These are phyloP conservation scores for Grammomys surdaster DNA, from an alignment of 2,113 vertebrate genomes.

Conservation along the genomic window DNA sequence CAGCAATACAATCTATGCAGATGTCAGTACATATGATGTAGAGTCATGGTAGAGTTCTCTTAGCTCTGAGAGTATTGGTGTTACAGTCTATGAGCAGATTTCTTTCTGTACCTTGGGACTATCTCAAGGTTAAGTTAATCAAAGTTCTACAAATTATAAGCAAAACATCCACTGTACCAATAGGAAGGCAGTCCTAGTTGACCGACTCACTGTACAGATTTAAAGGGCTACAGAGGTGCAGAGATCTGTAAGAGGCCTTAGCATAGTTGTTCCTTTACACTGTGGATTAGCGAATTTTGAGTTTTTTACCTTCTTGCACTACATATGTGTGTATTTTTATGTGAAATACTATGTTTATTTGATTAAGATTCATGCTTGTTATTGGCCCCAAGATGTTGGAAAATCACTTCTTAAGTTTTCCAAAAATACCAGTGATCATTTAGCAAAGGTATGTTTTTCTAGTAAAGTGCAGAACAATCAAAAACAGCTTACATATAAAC, in stretches of 20 bases:
- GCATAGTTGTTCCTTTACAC: constrained; percentile 28
- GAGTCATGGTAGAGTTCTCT: constrained; percentile 16
- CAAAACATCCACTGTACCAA: constrained; percentile 38
- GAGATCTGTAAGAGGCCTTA: constrained; percentile 37
- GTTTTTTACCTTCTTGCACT: constrained; percentile 70
- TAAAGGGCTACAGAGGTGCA: constrained; percentile 30
- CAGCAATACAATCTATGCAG: not conserved
- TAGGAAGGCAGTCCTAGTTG: constrained; percentile 11
- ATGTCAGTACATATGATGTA: not conserved
- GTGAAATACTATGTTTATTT: constrained; percentile 73
- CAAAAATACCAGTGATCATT: constrained; percentile 68
- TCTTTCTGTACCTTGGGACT: constrained; percentile 37
- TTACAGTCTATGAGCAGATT: constrained; percentile 22
- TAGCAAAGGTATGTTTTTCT: constrained; percentile 69
- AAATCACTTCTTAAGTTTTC: constrained; percentile 64
- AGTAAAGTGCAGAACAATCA: constrained; percentile 57
- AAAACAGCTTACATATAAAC: constrained; percentile 50
- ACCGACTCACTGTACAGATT: constrained; percentile 36
- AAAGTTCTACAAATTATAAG: constrained; percentile 23
- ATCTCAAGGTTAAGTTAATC: constrained; percentile 55
- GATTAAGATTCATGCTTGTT: constrained; percentile 73
- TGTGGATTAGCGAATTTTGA: constrained; percentile 42
- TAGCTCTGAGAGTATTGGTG: constrained; percentile 35
- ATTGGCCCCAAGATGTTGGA: constrained; percentile 70
- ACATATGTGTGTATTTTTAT: constrained; percentile 69